Percentiles rank a stretch among this genome's conserved stretches.
phyloP scores from a whole-genome alignment of 2,113 vertebrate genomes.

The Glareola pratincola region DNA sequence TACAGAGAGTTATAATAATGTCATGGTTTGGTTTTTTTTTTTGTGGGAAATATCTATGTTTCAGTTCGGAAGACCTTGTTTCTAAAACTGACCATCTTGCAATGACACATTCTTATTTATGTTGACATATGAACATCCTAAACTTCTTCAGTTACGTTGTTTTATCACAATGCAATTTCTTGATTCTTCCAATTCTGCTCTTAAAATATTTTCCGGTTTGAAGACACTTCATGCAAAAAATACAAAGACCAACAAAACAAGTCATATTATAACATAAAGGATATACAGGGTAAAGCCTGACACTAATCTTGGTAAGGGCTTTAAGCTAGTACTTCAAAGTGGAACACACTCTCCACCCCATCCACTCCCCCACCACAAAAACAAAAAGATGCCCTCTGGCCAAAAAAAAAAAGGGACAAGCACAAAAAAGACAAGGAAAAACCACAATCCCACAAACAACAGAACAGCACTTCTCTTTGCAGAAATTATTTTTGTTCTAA shows the following conservation, averaged over 20 bases:
- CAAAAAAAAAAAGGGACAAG: background rate
- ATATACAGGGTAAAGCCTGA: background rate
- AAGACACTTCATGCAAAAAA: background rate
- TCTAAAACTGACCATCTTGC: background rate
- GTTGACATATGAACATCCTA: background rate
- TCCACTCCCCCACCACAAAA: background rate
- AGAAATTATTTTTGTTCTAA: background rate
- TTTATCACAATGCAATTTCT: background rate
- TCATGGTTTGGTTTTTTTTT: background rate
- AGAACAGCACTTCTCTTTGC: background rate
- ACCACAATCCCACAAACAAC: background rate
- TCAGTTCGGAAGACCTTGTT: background rate
- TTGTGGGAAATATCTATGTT: background rate
- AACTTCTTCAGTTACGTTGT: constrained; percentile 6
- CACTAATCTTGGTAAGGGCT: background rate
- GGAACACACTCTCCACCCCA: background rate
- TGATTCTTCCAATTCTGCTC: background rate
- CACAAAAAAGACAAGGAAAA: background rate
- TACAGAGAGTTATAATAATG: background rate
- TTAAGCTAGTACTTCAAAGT: background rate
- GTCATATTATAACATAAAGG: background rate
- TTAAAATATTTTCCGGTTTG: background rate
- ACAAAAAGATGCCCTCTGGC: background rate
- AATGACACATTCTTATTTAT: background rate
- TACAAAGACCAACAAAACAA: background rate